Conservation (phyloP, 2,888 invertebrate species). For the Lasioglossum zephyrum region DNA sequence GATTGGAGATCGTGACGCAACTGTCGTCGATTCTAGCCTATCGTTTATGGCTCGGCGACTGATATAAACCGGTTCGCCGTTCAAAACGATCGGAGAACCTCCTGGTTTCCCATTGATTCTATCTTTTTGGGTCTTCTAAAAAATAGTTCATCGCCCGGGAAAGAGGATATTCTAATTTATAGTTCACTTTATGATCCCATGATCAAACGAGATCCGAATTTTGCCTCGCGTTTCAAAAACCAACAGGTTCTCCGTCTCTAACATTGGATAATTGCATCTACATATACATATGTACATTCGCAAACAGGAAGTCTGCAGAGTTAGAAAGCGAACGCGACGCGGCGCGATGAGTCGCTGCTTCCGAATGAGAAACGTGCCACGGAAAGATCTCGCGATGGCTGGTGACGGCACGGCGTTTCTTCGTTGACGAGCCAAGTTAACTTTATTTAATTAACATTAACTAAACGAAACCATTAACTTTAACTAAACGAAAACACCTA, state of each 20-base stretch:
- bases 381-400: neutral
- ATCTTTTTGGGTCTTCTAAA: neutral
- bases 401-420: neutral
- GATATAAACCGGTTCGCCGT: constrained; percentile 9
- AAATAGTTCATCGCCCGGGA: neutral
- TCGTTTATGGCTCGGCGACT: neutral
- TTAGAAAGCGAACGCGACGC: constrained; percentile 6
- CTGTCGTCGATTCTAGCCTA: neutral
- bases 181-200: too few species aligned
- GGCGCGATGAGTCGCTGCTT: neutral
- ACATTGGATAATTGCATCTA: neutral
- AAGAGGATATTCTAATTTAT: neutral
- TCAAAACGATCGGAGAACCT: neutral
- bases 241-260: neutral
- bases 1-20: neutral
- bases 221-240: neutral
- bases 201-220: neutral
- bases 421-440: too few species aligned
- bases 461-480: too few species aligned
- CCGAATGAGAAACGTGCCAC: constrained; percentile 16
- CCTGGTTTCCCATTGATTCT: neutral
- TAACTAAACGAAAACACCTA: neutral
- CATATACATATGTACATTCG: neutral
- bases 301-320: neutral
- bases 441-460: too few species aligned